Base-by-base conservation (phyloP, 2,797 vertebrate species). In the Enteromius viviparus region DNA sequence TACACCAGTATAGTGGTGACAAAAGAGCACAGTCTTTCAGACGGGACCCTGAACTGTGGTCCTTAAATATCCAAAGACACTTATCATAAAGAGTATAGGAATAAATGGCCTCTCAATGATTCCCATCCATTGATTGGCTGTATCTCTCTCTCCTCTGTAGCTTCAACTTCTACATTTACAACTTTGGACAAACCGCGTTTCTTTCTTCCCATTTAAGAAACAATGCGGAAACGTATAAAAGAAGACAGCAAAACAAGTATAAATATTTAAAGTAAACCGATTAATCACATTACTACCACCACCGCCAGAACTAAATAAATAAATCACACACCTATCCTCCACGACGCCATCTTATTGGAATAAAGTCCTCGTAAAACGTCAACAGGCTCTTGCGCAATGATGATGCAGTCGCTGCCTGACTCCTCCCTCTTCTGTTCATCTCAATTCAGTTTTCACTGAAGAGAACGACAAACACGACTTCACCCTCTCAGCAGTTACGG, bases 391-490 rank as follows among this genome's bases (percentile, higher is more conserved):
- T 93, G 93, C 94, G 94, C 94, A 87, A 80, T 32, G 86, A 51
- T 93, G 93, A 94, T 93, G 94, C 86, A 12, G 47, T 14, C 49
- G 21, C 42, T 19, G 62, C 23, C 3, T 42, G 71, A 62, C 85
- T 79, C 88, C 87, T 75, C 84, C 87, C 62, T 1, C 58, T 34
- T 49, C 74, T 32, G 68, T 69, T 76, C 77, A 76, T 92, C 88
- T 86, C 80, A 84, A 76, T 81, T 90, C 88, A 90, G 70, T 90
- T 91, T 91, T 92, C 90, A 92, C 92, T 92, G 87, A 92, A 92
- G 90, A 93, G 92, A 92, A 92, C 91, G 93, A 94, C 93, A 93
- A 92, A 93, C 92, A 92, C 92, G 88, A 93, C 40, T 83, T 68
- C 74, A 85, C 92, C 87, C 90, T 91, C 86, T 90, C 88, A 91